A percentile compares a stretch with the other conserved stretches of the same genome.
Conservation (phyloP, 1,140 invertebrate species). For the Drosophila littoralis region DNA sequence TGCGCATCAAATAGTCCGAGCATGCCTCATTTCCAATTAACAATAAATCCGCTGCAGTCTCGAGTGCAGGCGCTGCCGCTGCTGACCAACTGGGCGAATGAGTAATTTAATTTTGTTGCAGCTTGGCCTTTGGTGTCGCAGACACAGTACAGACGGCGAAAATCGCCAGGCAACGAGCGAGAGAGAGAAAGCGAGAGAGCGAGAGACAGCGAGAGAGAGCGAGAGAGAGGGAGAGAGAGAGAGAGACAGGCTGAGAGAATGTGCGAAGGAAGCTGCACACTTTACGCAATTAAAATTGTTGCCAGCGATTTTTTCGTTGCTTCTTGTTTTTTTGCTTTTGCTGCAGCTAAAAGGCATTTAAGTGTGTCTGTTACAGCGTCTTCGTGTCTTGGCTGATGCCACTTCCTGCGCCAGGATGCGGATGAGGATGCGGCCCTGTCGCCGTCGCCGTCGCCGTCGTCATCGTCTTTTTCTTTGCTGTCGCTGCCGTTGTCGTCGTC, state of each 20-base stretch:
- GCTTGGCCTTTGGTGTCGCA: slow-evolving; percentile 70
- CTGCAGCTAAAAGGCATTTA: slow-evolving; percentile 64
- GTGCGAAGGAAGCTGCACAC: slow-evolving; percentile 59
- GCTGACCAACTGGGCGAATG: slow-evolving; percentile 77
- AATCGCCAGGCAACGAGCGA: slow-evolving; percentile 18
- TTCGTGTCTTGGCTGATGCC: slow-evolving; percentile 67
- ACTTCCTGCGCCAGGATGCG: slow-evolving; percentile 64
- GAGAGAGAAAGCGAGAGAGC: slow-evolving; percentile 32
- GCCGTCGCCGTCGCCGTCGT: slow-evolving; percentile 24
- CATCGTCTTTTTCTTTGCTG: slow-evolving; percentile 37
- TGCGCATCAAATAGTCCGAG: slow-evolving; percentile 76
- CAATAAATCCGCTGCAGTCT: slow-evolving; percentile 77
- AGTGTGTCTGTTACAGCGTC: slow-evolving; percentile 52
- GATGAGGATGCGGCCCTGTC: slow-evolving; percentile 41
- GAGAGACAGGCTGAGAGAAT: slow-evolving; percentile 14
- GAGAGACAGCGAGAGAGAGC: background rate
- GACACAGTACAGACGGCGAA: slow-evolving; percentile 39
- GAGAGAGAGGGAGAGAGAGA: slow-evolving; percentile 11
- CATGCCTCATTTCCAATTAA: slow-evolving; percentile 82
- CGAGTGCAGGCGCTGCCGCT: slow-evolving; percentile 24
- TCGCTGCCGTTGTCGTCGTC: slow-evolving; percentile 14
- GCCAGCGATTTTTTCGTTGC: slow-evolving; percentile 61
- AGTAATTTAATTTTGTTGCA: slow-evolving; percentile 81
- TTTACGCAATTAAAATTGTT: slow-evolving; percentile 82
- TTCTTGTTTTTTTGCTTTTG: slow-evolving; percentile 10